phyloP scores from a whole-genome alignment of 2,797 vertebrate genomes.

The Vireo griseus region DNA sequence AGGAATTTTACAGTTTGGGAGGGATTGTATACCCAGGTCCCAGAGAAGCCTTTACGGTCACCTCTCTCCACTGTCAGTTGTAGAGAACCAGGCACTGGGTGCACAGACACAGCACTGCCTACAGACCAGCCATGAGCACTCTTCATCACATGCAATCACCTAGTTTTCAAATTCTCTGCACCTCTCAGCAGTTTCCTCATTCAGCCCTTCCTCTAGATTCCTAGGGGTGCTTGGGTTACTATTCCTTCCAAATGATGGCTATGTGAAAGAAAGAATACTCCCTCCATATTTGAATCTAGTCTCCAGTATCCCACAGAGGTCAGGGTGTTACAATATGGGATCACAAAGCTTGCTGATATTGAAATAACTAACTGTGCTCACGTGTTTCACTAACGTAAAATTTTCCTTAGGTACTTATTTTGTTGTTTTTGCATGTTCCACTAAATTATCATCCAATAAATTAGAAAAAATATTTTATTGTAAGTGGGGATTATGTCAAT shows the following conservation, averaged over 20 bases:
- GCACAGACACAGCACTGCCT: background rate
- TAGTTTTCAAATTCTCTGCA: background rate
- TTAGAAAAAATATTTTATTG: background rate
- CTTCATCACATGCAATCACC: accelerated
- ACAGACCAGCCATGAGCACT: background rate
- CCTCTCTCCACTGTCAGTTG: background rate
- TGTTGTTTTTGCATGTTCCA: background rate
- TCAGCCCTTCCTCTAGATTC: background rate
- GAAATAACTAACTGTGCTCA: background rate
- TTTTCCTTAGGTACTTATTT: background rate
- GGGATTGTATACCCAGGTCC: background rate
- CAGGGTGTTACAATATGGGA: background rate
- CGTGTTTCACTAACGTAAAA: background rate
- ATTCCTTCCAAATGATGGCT: background rate
- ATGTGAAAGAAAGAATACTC: background rate
- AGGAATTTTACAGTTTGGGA: background rate
- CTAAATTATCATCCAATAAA: background rate
- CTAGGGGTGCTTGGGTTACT: background rate
- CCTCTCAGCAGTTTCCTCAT: background rate
- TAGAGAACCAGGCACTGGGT: accelerated
- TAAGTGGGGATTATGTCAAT: background rate
- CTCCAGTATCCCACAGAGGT: background rate
- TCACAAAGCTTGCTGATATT: background rate
- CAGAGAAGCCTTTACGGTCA: background rate
- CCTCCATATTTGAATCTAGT: background rate